Evolutionary conservation across 2,888 invertebrate species (phyloP).

Genomic region (Linnaemya vulpina): DNA sequence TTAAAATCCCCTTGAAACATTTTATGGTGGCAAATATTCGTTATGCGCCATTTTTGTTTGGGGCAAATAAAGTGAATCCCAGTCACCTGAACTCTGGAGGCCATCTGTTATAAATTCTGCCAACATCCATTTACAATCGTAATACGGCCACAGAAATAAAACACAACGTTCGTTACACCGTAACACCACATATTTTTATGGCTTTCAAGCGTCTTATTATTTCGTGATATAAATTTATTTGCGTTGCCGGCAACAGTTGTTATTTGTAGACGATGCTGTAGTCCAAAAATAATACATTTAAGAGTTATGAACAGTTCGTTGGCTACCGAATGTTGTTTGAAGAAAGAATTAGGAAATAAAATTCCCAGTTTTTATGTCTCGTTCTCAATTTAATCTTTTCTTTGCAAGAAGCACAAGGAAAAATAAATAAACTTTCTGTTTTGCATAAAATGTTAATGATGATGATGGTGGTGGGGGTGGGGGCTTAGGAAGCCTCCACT

Average conservation of each 20-base stretch:
- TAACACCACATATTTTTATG: not conserved
- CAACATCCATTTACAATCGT: not conserved
- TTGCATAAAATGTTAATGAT: not conserved
- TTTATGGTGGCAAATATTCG: too few relatives aligned
- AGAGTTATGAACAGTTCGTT: slow-evolving; percentile 72
- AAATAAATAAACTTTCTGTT: not conserved
- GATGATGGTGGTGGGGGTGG: too few relatives aligned
- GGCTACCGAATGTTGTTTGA: slow-evolving; percentile 70
- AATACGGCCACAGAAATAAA: not conserved
- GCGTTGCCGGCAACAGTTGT: slow-evolving; percentile 3
- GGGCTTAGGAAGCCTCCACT: too few relatives aligned
- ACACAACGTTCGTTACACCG: not conserved
- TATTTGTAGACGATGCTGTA: not conserved
- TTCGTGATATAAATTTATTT: not conserved
- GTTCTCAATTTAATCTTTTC: not conserved
- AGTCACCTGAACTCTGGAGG: too few relatives aligned
- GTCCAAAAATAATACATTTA: slow-evolving; percentile 64
- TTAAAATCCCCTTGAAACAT: too few relatives aligned
- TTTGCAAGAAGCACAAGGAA: not conserved
- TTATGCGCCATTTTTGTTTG: too few relatives aligned
- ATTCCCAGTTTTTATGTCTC: slow-evolving; percentile 58
- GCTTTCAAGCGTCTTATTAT: not conserved
- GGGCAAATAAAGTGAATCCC: too few relatives aligned
- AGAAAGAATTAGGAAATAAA: slow-evolving; percentile 69
- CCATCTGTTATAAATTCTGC: too few relatives aligned